Base-by-base conservation (phyloP, 2,113 vertebrate species). In the Reinhardtius hippoglossoides region DNA sequence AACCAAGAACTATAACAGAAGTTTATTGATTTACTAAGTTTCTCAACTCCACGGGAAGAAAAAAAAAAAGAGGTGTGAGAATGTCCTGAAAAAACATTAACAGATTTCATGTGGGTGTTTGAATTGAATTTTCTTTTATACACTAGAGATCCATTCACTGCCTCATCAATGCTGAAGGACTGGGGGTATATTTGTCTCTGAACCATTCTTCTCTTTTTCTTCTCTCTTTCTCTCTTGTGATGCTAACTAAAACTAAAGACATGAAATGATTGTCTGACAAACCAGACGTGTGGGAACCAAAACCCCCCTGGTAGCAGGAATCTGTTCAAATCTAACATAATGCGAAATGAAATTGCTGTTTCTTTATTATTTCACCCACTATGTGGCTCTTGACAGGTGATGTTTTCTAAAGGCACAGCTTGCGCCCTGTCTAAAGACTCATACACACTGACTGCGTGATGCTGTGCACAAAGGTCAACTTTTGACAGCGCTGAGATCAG, bases 391-490 rank as follows among this genome's bases (percentile, higher is more conserved):
- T 74, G 76, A 89, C 67, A 61, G 60, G 67, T 54, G 7, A 48
- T 66, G 67, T 76, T 52, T 60, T 78, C 21, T 59, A 77, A 77
- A 81, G 69, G 67, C 50, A 26, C 76, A 46, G 57, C 31, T 59
- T 71, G 71, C 50, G 67, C 74, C 80, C 56, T 42, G 82, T 90
- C 82, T 75, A 67, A 80, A 91, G 76, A 79, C 70, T 64, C 67
- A 35, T 55, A 59, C 76, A 59, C 84, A 75, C 52, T 72, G 82
- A 83, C 71, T 54, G 54, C 7, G 71, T 82, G 86, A 83, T 76
- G 80, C 86, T 69, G 85, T 77, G 82, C 81, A 78, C 80, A 90
- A 92, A 93, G 92, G 92, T 91, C 88, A 93, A 83, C 61, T 71
- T 81, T 74, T 92, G 90, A 93, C 91, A 92, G 89, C 61, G 1